Evolutionary conservation across 2,888 invertebrate genomes (phyloP).

Genomic region (Apamea crenata): DNA sequence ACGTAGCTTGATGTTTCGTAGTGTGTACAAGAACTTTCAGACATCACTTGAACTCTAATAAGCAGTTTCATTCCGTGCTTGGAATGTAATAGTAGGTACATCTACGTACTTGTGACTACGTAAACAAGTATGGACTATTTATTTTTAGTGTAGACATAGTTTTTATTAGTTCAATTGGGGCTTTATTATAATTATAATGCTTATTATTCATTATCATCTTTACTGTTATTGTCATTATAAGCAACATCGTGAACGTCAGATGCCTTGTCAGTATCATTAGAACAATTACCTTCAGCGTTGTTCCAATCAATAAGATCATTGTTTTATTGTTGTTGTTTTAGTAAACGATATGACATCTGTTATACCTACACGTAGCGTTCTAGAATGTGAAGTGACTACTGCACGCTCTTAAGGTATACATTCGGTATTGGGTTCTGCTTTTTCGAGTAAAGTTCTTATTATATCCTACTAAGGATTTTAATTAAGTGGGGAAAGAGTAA

Average conservation of each 20-base stretch:
- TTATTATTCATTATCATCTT: too few relatives aligned
- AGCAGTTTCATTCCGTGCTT: slow-evolving; percentile 12
- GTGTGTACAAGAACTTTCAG: neutral
- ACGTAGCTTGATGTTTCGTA: neutral
- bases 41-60: slow-evolving; percentile 25
- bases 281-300: too few relatives aligned
- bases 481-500: neutral
- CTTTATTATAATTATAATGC: too few relatives aligned
- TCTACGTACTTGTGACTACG: neutral
- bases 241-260: too few relatives aligned
- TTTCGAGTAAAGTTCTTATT: neutral
- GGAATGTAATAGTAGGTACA: slow-evolving; percentile 1
- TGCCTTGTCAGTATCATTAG: too few relatives aligned
- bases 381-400: neutral
- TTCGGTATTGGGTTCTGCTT: neutral
- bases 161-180: too few relatives aligned
- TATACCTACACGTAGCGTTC: neutral
- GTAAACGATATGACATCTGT: neutral
- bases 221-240: too few relatives aligned
- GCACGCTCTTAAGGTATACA: neutral
- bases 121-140: too few relatives aligned
- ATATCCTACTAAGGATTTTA: neutral
- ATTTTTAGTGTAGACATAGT: too few relatives aligned
- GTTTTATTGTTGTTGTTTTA: too few relatives aligned
- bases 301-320: too few relatives aligned